Percentiles rank a stretch among this genome's conserved stretches.
Conservation (phyloP, 2,888 invertebrate genomes). For the Spodoptera littoralis region DNA sequence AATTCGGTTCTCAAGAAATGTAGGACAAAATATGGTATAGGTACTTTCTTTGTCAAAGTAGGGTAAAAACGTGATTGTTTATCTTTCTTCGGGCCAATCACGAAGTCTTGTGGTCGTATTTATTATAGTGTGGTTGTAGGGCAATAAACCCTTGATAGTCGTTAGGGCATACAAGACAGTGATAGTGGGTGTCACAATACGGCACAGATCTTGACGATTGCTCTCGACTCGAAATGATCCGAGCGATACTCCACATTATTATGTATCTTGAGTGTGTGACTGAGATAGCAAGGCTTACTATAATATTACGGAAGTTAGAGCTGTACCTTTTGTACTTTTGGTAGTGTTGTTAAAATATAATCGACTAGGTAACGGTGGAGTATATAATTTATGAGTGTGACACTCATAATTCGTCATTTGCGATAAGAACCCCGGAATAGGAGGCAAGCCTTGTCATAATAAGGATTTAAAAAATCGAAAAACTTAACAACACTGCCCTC, state of each 20-base stretch:
- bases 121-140: constrained; percentile 67
- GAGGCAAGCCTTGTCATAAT: too few species aligned
- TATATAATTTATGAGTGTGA: too few species aligned
- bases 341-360: background rate
- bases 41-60: too few species aligned
- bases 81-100: constrained; percentile 29
- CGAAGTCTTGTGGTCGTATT: constrained; percentile 14
- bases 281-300: constrained; percentile 36
- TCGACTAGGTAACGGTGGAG: constrained; percentile 3
- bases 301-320: constrained; percentile 40
- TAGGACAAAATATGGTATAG: constrained; percentile 19
- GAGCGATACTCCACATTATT: constrained; percentile 34
- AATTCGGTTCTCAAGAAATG: constrained; percentile 28
- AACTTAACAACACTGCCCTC: too few species aligned
- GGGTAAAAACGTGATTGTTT: too few species aligned
- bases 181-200: constrained; percentile 78
- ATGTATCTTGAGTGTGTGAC: constrained; percentile 30
- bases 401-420: too few species aligned
- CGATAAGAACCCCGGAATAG: too few species aligned
- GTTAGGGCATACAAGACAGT: constrained; percentile 66
- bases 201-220: constrained; percentile 77
- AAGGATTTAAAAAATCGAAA: too few species aligned
- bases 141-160: constrained; percentile 77
- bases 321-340: too few species aligned
- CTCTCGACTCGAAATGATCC: constrained; percentile 68